Percentiles rank a stretch among this genome's conserved stretches.
Evolutionary conservation across 2,797 vertebrate genomes (phyloP).

Genomic region (Microctenopoma steveboyesi): DNA sequence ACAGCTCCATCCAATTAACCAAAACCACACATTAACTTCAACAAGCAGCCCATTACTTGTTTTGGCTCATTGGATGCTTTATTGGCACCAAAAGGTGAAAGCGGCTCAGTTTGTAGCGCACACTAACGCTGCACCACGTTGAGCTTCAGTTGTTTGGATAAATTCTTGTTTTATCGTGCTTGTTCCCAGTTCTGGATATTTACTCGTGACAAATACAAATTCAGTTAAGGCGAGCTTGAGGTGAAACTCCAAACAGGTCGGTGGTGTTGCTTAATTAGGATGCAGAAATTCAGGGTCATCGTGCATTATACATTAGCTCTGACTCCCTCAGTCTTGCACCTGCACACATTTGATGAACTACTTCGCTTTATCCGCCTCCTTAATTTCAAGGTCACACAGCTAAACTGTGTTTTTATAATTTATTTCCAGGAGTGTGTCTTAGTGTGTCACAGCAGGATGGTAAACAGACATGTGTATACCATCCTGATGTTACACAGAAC

Average conservation of each 20-base stretch:
- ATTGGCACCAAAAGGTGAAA: background rate
- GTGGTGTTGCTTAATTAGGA: background rate
- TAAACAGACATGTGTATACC: too few relatives aligned
- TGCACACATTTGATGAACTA: background rate
- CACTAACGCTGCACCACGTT: background rate
- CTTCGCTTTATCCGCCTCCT: background rate
- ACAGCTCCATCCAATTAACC: background rate
- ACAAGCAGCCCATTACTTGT: background rate
- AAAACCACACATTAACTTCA: background rate
- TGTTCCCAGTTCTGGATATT: too few relatives aligned
- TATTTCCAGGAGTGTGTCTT: constrained; percentile 1
- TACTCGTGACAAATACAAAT: too few relatives aligned
- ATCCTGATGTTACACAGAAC: too few relatives aligned
- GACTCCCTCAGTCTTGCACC: background rate
- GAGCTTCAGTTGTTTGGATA: background rate
- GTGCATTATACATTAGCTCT: background rate
- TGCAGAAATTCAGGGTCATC: background rate
- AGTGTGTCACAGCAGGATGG: too few relatives aligned
- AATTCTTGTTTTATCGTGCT: too few relatives aligned
- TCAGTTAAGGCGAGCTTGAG: too few relatives aligned
- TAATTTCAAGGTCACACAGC: constrained; percentile 8
- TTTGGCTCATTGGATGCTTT: background rate
- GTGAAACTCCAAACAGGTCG: too few relatives aligned
- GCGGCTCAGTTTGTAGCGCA: background rate
- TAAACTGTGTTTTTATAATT: constrained; percentile 11